These are phyloP conservation scores for Sebastes jordani DNA, from an alignment of 2,797 vertebrate genomes.

Conservation along the genomic window DNA sequence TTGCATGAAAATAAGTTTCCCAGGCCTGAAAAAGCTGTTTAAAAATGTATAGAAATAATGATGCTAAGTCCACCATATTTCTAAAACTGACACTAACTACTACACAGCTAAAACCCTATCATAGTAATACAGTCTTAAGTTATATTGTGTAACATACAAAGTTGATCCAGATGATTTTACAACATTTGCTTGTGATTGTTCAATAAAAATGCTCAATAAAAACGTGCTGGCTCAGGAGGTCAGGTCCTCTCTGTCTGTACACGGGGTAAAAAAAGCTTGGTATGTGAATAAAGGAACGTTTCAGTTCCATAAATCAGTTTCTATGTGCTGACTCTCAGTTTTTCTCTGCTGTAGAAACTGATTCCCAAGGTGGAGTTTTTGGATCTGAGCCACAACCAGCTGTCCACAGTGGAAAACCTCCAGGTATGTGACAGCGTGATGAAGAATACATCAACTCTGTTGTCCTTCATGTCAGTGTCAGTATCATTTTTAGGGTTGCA, in stretches of 20 bases:
- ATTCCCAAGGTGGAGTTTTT: conserved; percentile 96
- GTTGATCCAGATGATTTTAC: background rate
- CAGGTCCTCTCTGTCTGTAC: background rate
- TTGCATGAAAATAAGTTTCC: background rate
- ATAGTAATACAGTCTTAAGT: background rate
- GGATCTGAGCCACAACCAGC: conserved; percentile 93
- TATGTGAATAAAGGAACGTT: background rate
- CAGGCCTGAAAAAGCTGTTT: background rate
- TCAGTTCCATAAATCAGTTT: background rate
- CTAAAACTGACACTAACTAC: background rate
- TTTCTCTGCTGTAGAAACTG: conserved; percentile 85
- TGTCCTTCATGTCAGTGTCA: background rate
- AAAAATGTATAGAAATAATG: background rate
- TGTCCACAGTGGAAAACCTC: conserved; percentile 91
- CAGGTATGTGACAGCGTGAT: conserved; percentile 80
- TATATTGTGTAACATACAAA: background rate
- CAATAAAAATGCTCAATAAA: background rate
- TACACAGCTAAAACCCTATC: background rate
- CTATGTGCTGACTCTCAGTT: background rate
- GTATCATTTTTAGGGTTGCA: background rate
- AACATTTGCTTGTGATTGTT: background rate
- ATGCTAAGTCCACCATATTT: background rate
- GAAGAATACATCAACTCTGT: background rate
- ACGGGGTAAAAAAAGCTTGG: no score
- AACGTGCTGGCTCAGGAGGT: background rate